phyloP scores from a whole-genome alignment of 35 echinoderm and acorn worm species.

The Ptychodera flava region DNA sequence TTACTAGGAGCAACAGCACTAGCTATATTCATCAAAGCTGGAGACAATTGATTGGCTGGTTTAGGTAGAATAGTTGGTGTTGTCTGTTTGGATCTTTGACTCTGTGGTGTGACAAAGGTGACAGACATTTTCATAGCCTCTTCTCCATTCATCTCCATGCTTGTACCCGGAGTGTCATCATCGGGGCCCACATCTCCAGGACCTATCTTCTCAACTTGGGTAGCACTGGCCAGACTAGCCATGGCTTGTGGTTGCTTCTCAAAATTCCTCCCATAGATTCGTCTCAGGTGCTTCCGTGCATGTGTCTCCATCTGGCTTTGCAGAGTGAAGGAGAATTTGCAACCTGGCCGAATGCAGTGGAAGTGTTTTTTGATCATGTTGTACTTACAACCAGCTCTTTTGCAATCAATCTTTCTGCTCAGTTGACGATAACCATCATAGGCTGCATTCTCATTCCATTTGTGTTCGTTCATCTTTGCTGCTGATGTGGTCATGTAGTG shows the following conservation, averaged over 20 bases:
- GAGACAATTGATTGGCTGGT: not conserved
- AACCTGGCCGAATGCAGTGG: constrained; percentile 90
- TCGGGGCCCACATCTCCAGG: not conserved
- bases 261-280: constrained; percentile 93
- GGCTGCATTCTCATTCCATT: constrained; percentile 74
- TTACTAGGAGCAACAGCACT: too few relatives aligned
- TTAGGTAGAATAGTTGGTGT: not conserved
- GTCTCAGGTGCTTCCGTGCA: constrained; percentile 92
- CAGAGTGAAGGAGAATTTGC: constrained; percentile 94
- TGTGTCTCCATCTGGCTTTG: constrained; percentile 96
- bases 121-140: not conserved
- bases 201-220: not conserved
- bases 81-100: not conserved
- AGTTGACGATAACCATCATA: constrained; percentile 91
- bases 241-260: not conserved
- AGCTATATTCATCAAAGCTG: not conserved
- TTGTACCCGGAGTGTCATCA: not conserved
- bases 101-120: not conserved
- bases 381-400: constrained; percentile 90
- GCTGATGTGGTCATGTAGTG: constrained; percentile 32
- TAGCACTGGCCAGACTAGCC: not conserved
- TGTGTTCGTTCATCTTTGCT: constrained; percentile 9
- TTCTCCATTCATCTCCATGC: not conserved
- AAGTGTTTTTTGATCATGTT: constrained; percentile 96
- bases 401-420: constrained; percentile 89